phyloP scores from a whole-genome alignment of 37 sponge, comb jelly and placozoan genomes.

The Halichondria panicea region DNA sequence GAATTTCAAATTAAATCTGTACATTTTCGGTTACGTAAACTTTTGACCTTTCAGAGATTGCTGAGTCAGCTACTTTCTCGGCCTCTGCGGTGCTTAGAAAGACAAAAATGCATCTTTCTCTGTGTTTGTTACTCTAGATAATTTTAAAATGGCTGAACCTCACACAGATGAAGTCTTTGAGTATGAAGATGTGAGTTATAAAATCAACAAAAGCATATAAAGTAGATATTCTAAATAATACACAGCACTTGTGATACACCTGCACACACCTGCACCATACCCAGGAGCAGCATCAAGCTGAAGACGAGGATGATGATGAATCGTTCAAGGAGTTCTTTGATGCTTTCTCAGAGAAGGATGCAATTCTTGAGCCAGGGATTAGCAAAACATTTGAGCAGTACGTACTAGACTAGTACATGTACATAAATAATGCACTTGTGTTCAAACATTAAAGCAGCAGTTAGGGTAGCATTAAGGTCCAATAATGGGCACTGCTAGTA shows the following conservation, averaged over 20 bases:
- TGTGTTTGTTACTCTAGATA: neutral
- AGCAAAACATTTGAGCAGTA: conserved; percentile 79
- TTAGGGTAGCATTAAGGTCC: too few species aligned
- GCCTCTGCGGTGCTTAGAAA: too few species aligned
- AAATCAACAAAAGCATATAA: too few species aligned
- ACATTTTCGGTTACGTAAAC: neutral
- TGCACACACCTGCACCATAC: too few species aligned
- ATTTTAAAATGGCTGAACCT: conserved; percentile 26
- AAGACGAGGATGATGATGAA: conserved; percentile 33
- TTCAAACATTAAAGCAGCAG: too few species aligned
- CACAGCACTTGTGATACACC: too few species aligned
- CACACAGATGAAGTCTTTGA: conserved; percentile 34
- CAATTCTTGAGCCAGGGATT: conserved; percentile 81
- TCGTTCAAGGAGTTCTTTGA: conserved; percentile 29
- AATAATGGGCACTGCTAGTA: too few species aligned
- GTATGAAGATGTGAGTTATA: conserved; percentile 36
- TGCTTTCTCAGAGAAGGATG: conserved; percentile 60
- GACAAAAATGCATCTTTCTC: too few species aligned
- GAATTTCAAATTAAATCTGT: neutral
- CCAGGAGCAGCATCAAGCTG: neutral
- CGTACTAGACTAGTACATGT: neutral
- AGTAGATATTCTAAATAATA: neutral
- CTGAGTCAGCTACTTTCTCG: too few species aligned
- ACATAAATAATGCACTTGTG: too few species aligned
- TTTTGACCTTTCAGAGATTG: too few species aligned